Base-by-base conservation (phyloP, 2,113 vertebrate species). In the Lycaon pictus region DNA sequence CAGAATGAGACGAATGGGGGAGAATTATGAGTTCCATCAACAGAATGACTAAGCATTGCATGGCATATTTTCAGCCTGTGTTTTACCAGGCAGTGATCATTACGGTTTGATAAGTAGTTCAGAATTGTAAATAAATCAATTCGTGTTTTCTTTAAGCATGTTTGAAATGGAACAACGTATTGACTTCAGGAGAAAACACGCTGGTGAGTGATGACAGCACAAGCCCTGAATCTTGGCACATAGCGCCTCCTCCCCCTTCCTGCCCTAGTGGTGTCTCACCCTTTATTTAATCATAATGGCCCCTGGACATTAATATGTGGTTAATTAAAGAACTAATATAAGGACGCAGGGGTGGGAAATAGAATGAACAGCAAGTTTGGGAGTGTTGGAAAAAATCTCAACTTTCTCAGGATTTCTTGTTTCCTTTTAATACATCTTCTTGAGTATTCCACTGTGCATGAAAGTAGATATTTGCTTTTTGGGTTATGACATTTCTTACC, bases 71-170 rank as follows among this genome's bases (percentile, higher is more conserved):
- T 92, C 97, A 82, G 60, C 90, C 77, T 15, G 65, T 89, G 91
- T 95, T 97, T 97, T 97, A 97, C 81, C 94, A 97, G 82, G 82
- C 88, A 48, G 89, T 95, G 90, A 98, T 98, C 98, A 96, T 98
- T 98, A 98, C 92, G 35, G 37, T 91, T 96, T 98, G 97, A 98
- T 98, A 98, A 98, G 94, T 98, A 96, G 98, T 98, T 98, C 97
- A 89, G 98, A 99, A 98, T 98, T 97, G 96, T 90, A 97, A 98
- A 98, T 98, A 99, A 98, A 98, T 98, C 98, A 97, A 97, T 97
- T 90, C 13, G 20, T 98, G 97, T 97, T 98, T 98, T 98, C 98
- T 98, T 97, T 97, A 98, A 98, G 98, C 92, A 76, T 97, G 97
- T 95, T 95, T 97, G 92, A 97, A 97, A 97, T 94, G 90, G 88